A percentile compares a stretch with the other conserved stretches of the same genome.
Evolutionary conservation across 2,113 vertebrate species (phyloP).

Genomic region (Psophia crepitans): DNA sequence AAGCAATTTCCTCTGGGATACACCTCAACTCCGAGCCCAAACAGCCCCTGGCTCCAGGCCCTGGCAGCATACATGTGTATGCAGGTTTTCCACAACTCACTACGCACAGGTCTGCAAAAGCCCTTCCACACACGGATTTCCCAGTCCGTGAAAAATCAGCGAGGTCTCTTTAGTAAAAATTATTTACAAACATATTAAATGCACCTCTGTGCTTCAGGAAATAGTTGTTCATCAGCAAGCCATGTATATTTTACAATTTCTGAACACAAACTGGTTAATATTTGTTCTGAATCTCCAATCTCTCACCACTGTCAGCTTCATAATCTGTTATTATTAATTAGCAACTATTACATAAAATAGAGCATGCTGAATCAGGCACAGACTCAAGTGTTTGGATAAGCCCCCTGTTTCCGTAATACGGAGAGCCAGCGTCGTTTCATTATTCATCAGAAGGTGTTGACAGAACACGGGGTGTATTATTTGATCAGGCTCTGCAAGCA

Average conservation of each 20-base stretch:
- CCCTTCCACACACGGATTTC: background rate
- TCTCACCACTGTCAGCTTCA: background rate
- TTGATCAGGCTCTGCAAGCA: background rate
- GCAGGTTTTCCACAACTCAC: background rate
- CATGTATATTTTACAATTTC: background rate
- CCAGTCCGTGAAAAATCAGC: background rate
- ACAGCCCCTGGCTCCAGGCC: background rate
- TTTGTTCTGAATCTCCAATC: background rate
- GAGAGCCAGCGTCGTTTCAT: background rate
- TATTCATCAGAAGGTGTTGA: constrained; percentile 22
- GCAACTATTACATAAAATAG: background rate
- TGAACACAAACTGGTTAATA: background rate
- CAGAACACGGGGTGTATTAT: background rate
- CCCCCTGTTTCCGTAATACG: background rate
- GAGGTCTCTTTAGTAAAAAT: background rate
- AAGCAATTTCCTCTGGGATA: background rate
- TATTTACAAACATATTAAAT: background rate
- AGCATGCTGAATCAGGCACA: background rate
- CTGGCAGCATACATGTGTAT: fast-evolving
- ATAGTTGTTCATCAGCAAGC: background rate
- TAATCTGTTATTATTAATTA: background rate
- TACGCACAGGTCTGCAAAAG: background rate
- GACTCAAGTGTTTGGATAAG: background rate
- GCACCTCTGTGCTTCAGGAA: background rate
- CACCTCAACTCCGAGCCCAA: background rate